Evolutionary conservation across 1,140 invertebrate genomes (phyloP).

Genomic region (Armadillidium nasatum): DNA sequence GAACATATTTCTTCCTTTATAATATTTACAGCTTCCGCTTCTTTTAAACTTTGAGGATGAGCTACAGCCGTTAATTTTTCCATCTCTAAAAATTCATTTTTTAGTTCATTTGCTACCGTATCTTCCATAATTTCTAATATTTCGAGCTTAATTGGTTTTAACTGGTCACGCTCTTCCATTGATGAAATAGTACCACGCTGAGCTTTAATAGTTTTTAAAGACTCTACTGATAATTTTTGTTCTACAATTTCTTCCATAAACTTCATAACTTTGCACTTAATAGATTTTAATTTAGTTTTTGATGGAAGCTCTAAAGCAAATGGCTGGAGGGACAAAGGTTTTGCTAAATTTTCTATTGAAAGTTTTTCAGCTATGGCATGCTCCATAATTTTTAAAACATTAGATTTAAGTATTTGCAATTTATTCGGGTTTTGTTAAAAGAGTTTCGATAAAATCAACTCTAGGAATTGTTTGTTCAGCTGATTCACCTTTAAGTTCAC

Average conservation of each 20-base stretch:
- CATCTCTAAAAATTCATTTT: background rate
- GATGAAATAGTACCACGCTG: background rate
- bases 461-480: too few species aligned
- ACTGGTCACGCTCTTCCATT: background rate
- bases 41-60: too few species aligned
- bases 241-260: background rate
- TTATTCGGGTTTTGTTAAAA: too few species aligned
- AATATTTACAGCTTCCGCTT: too few species aligned
- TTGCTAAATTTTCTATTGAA: background rate
- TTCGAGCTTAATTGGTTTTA: background rate
- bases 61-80: background rate
- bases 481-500: background rate
- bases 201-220: background rate
- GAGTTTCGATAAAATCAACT: too few species aligned
- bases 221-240: background rate
- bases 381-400: background rate
- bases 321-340: background rate
- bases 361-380: background rate
- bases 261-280: conserved; percentile 1
- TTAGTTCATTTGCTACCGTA: background rate
- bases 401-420: too few species aligned
- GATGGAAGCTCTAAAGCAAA: background rate
- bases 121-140: background rate
- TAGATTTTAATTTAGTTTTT: background rate
- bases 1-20: too few species aligned